These are phyloP conservation scores for Xanthorhoe designata DNA, from an alignment of 2,888 invertebrate genomes.

Conservation along the genomic window DNA sequence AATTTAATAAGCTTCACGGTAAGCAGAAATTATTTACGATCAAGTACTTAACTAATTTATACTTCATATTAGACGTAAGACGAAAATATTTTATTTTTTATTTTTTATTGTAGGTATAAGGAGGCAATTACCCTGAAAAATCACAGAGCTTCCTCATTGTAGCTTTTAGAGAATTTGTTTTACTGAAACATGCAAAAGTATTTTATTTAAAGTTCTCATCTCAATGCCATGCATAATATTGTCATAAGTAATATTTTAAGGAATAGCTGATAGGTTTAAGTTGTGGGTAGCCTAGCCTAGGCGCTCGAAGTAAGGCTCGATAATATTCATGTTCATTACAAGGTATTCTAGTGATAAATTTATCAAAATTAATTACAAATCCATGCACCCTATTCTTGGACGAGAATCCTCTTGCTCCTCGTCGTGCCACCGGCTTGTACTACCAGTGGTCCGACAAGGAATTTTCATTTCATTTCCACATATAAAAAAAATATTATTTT, in stretches of 20 bases:
- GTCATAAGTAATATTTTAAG: background rate
- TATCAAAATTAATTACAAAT: no score
- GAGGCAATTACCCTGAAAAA: background rate
- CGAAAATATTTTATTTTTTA: background rate
- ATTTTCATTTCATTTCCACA: no score
- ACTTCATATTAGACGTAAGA: background rate
- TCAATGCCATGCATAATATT: slow-evolving; percentile 5
- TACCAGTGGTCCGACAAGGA: no score
- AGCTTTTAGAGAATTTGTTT: background rate
- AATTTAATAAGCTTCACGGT: background rate
- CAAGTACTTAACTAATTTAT: background rate
- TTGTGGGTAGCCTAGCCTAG: background rate
- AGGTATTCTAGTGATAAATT: no score
- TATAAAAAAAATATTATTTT: no score
- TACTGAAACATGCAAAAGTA: background rate
- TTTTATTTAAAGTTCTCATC: background rate
- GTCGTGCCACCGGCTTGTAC: no score
- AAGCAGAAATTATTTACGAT: background rate
- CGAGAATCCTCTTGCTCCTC: no score
- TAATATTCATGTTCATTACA: no score
- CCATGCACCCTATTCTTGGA: no score
- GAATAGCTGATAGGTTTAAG: background rate
- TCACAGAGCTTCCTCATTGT: background rate
- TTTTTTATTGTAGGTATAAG: background rate
- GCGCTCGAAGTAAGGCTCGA: background rate